These are phyloP conservation scores for Agrypnia vestita DNA, from an alignment of 1,140 invertebrate species.

Conservation along the genomic window DNA sequence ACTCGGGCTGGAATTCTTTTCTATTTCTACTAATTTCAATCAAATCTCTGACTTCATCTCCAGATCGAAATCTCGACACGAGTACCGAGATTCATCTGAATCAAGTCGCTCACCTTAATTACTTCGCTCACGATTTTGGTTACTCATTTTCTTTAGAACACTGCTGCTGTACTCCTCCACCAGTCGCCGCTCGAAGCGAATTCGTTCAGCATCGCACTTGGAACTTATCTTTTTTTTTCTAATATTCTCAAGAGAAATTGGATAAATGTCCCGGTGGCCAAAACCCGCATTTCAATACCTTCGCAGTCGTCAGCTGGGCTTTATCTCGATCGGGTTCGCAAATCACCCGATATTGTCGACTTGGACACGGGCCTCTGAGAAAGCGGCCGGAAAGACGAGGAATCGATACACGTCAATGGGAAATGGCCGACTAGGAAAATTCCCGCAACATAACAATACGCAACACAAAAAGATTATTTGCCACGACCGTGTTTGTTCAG, in stretches of 20 bases:
- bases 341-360: no score
- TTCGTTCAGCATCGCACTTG: conserved; percentile 52
- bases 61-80: no score
- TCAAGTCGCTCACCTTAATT: no score
- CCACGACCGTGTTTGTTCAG: background rate
- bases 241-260: conserved; percentile 53
- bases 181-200: conserved; percentile 35
- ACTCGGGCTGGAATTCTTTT: no score
- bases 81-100: no score
- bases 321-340: conserved; percentile 1
- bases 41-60: no score
- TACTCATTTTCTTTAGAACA: background rate
- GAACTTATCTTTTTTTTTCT: conserved; percentile 46
- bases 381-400: no score
- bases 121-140: background rate
- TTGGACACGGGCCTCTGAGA: no score
- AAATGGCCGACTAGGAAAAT: background rate
- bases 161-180: conserved; percentile 30
- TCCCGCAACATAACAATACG: conserved; percentile 12
- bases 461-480: conserved; percentile 2
- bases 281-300: conserved; percentile 55
- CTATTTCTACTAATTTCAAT: no score
- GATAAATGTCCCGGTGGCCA: conserved; percentile 50
- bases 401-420: background rate
- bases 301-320: conserved; percentile 33